Base-by-base conservation (phyloP, 2,888 invertebrate genomes). In the Patella ulyssiponensis region DNA sequence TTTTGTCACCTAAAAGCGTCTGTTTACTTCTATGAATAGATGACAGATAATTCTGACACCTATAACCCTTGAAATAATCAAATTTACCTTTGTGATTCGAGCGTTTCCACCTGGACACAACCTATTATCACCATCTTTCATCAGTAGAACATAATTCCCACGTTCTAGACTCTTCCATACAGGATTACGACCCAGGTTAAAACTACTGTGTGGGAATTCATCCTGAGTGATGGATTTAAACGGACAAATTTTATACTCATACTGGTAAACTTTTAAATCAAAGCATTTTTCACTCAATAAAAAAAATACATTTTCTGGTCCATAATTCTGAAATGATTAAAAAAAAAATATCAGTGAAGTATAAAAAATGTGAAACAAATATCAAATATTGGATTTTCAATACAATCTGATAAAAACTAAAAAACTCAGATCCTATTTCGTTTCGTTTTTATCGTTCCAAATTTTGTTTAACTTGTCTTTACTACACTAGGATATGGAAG, bases 231-330 rank as follows among this genome's bases (percentile, higher is more conserved):
- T 86, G 51, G 84, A 83, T 76, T 84, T 82, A 76, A 89, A 90
- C 0, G 90, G 90, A 83, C 90, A 90, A 27, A 90, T 78, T 27
- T 80, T 84, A 80, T 89, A 90, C 20, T 85, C 81, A 80, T 89
- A 90, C 51, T 85, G 83, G 15, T 75, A 52, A 1, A 81, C 72
- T 23, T 84, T 80, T 52, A 82, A 75, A 52, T 82, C 78, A 79
- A 80, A 89, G 78, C 90, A 90, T 2, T 82, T 74, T 44, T 80
- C 75, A 71, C 87, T 85, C 52, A 90, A 84, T 51, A 86, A 83
- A 76, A 85, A 89, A 79, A 89, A 90, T 12, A 87, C 84, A 33
- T 88, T 87, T 27, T 85, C 81, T 69, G 89, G 87, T 44, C 90
- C 90, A 81, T 87, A 89, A 14, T 80, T 73, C 90, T 90, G 85